Evolutionary conservation across 1,140 invertebrate genomes (phyloP).

Genomic region (Bombus waltoni): DNA sequence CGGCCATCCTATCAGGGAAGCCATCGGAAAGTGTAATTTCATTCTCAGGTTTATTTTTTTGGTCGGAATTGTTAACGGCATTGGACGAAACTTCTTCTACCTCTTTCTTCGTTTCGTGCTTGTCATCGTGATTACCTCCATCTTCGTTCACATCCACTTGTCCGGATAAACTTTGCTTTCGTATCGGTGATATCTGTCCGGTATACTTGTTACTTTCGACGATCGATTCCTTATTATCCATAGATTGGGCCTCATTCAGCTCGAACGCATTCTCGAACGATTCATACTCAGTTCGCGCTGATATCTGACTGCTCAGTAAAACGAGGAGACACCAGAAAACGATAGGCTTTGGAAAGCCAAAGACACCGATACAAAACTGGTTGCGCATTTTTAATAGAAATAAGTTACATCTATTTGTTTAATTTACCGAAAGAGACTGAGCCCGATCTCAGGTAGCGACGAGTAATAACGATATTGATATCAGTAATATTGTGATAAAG

Average conservation of each 20-base stretch:
- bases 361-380: constrained; percentile 20
- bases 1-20: constrained; percentile 32
- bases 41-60: not conserved
- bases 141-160: constrained; percentile 52
- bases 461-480: constrained; percentile 68
- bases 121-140: not conserved
- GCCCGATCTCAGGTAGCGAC: constrained; percentile 44
- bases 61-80: not conserved
- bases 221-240: constrained; percentile 9
- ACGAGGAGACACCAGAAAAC: constrained; percentile 13
- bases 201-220: not conserved
- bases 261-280: constrained; percentile 66
- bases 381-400: constrained; percentile 55
- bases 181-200: not conserved
- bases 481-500: constrained; percentile 67
- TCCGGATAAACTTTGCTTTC: not conserved
- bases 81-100: not conserved
- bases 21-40: constrained; percentile 14
- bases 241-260: constrained; percentile 17
- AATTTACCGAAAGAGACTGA: constrained; percentile 58
- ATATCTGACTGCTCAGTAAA: not conserved
- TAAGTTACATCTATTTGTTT: constrained; percentile 52
- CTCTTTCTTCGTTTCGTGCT: not conserved
- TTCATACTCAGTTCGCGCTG: constrained; percentile 27
- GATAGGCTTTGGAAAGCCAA: constrained; percentile 7